Evolutionary conservation across 2,888 invertebrate species (phyloP), one percentile per base, ranked within the genome.

Genomic region (Dichetophora obliterata): DNA sequence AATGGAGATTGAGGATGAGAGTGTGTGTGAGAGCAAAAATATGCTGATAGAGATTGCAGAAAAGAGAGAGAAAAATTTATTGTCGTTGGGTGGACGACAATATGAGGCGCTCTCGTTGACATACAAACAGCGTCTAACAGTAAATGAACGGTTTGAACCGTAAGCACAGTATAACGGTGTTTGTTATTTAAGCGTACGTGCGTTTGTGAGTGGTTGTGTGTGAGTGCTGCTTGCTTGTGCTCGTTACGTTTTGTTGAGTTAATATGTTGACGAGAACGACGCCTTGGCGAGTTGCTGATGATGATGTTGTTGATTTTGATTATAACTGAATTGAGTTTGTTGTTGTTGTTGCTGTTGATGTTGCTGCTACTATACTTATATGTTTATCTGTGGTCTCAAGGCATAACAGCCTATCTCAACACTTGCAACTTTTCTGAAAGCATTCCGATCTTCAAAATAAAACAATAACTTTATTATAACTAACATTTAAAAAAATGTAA

Each of bases 271-370:
- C 34, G 54, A 54, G 19, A 8, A 37, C 22, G 66, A 66, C 22
- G 37, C 27, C 52, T 27, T 54, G 52, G 8, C 24, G 52, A 27
- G n/a, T n/a, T n/a, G n/a, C n/a, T 31, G 4, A 31, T 52, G 14
- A n/a, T 50, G 34, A 11, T 57, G 70, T 16, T 70, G 31, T 52
- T 57, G 31, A 37, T 72, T 24, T 72, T 76, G 71, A 72, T 76
- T 76, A 54, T 66, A 66, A 76, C 72, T 66, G 72, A 72, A 72
- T 72, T 59, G 6, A 71, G 70, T 61, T 68, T 43, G 50, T 68
- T 68, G 48, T 43, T 37, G 50, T 22, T 37, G 48, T 68, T 68
- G 50, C 50, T 50, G 24, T 68, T 50, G 50, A 24, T 68, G 48
- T 43, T 37, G 50, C 22, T 37, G 68, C 50, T 68, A 24, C 31